Evolutionary conservation across 2,113 vertebrate species (phyloP), one percentile per base, ranked within the genome.

Genomic region (Ceyx cyanopectus): DNA sequence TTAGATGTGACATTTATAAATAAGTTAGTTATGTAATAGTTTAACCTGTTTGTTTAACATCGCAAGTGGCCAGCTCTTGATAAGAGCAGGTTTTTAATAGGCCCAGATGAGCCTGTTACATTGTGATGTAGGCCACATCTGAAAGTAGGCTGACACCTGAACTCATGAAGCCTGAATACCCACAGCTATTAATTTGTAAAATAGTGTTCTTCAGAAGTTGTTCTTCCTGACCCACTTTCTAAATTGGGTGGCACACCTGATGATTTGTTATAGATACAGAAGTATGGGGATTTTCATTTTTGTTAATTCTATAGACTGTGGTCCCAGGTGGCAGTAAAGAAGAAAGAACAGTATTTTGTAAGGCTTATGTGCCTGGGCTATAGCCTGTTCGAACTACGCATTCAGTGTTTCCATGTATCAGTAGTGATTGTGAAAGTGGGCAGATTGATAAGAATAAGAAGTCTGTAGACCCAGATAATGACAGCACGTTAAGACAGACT

Each of bases 11-110:
- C 17, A 54, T 77, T 77, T 54, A 58, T 54, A 85, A 69, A 69
- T 76, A 89, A 88, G 56, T 62, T 37, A 84, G 84, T 93, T 84
- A 61, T 76, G 78, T 70, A 90, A 2, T 56, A 61, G 73, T 91
- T 93, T 83, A 95, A 90, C 72, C 53, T 86, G 87, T 90, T 83
- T 63, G 34, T 82, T 87, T 94, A 85, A n/a, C 51, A 78, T 95
- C 90, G 85, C 90, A 90, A 56, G 68, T 74, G 85, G 23, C 68
- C 68, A 83, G 16, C 14, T 86, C 43, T 85, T 75, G 54, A 87
- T 78, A 91, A 63, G 60, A 67, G 6, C n/a, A 85, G 20, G 18
- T 74, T 94, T 91, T 91, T 95, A 93, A 93, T 93, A 90, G 80
- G 29, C 34, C 22, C 83, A n/a, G 48, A 10, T 5, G 6, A 87